phyloP scores from a whole-genome alignment of 2,113 vertebrate species.

The Ptychochromis oligacanthus region DNA sequence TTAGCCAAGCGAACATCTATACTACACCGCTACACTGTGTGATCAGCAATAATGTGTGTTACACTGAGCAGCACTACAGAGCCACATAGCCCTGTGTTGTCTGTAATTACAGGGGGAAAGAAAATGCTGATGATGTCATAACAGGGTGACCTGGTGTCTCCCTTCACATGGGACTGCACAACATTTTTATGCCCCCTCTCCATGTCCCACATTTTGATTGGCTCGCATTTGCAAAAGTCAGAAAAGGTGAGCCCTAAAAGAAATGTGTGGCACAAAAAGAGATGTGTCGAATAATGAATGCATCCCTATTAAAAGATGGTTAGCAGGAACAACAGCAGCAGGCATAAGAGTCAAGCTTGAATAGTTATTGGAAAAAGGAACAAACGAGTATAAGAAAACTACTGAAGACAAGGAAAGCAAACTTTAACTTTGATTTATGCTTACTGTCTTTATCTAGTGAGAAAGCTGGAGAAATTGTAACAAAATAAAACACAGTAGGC shows the following conservation, averaged over 20 bases:
- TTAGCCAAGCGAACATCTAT: background rate
- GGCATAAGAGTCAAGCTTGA: background rate
- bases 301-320: too few species aligned
- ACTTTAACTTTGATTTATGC: background rate
- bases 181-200: background rate
- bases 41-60: background rate
- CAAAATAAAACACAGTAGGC: background rate
- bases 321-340: background rate
- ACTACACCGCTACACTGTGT: background rate
- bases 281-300: background rate
- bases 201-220: background rate
- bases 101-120: background rate
- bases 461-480: background rate
- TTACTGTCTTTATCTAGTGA: background rate
- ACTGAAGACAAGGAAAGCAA: background rate
- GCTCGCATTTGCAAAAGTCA: background rate
- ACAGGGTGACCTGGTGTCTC: background rate
- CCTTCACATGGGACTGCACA: background rate
- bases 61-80: background rate
- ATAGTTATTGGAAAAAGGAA: background rate
- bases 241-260: background rate
- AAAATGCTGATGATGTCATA: background rate
- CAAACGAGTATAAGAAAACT: background rate
- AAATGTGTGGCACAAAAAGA: background rate
- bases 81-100: background rate